Conservation (phyloP, 2,888 invertebrate species). For the Luperina testacea region DNA sequence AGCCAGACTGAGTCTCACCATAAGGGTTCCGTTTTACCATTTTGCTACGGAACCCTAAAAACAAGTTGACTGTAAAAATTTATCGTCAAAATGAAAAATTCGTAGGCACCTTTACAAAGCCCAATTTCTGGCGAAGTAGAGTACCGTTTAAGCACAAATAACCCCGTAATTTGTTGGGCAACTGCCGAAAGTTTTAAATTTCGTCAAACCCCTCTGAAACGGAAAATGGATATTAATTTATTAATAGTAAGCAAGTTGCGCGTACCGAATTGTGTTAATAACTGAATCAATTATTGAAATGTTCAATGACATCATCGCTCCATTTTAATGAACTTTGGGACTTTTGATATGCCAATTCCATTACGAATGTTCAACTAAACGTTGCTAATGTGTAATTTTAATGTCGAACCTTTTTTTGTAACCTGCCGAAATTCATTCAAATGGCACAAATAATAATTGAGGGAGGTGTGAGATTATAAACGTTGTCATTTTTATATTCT, state of each 20-base stretch:
- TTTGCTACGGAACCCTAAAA: too few relatives aligned
- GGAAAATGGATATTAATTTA: conserved; percentile 46
- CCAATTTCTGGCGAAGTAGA: conserved; percentile 13
- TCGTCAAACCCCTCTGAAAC: conserved; percentile 44
- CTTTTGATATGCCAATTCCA: conserved; percentile 19
- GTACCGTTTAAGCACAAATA: conserved; percentile 43
- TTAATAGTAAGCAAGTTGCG: conserved; percentile 39
- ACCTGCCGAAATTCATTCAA: neutral
- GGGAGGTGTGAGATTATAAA: neutral
- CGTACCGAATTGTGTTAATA: conserved; percentile 38
- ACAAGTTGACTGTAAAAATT: conserved; percentile 8
- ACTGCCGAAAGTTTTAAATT: conserved; percentile 55
- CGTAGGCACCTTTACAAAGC: conserved; percentile 23
- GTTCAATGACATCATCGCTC: conserved; percentile 39
- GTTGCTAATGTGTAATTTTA: conserved; percentile 12
- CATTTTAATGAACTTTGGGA: conserved; percentile 43
- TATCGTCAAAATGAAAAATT: conserved; percentile 11
- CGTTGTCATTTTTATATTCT: too few relatives aligned
- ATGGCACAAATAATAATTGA: neutral
- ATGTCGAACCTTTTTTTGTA: neutral
- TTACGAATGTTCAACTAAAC: conserved; percentile 31
- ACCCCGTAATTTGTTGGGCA: conserved; percentile 47
- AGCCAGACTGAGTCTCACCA: too few relatives aligned
- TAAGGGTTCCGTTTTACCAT: too few relatives aligned
- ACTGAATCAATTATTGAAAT: conserved; percentile 56